Conservation (phyloP, 2,888 invertebrate species). For the Spilosoma lubricipeda region DNA sequence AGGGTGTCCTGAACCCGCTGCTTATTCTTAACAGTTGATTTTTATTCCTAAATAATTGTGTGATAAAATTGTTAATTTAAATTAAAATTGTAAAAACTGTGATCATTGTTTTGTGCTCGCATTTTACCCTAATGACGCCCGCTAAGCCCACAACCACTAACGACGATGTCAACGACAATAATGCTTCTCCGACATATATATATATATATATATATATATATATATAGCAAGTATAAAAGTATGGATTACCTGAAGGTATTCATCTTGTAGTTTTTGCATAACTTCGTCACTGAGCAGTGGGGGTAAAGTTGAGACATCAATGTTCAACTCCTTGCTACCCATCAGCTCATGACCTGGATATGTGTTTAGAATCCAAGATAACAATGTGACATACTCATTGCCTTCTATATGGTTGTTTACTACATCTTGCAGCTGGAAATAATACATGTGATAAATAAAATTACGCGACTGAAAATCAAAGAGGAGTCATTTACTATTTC, state of each 20-base stretch:
- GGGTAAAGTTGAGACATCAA: conserved; percentile 89
- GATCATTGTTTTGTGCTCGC: no score
- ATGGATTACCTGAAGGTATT: conserved; percentile 89
- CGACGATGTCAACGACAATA: no score
- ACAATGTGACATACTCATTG: conserved; percentile 97
- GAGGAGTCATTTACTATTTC: no score
- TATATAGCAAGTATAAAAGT: neutral
- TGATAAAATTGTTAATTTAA: no score
- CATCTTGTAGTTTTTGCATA: conserved; percentile 92
- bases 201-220: no score
- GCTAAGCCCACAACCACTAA: no score
- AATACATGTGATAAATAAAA: neutral
- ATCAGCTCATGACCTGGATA: conserved; percentile 96
- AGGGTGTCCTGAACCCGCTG: no score
- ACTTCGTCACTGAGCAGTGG: conserved; percentile 92
- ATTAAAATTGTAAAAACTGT: no score
- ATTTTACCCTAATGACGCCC: no score
- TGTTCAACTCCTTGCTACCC: conserved; percentile 94
- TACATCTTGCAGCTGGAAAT: conserved; percentile 92
- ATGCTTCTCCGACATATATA: no score
- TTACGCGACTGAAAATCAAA: neutral
- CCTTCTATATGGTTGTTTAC: conserved; percentile 96
- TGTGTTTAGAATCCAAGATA: conserved; percentile 97
- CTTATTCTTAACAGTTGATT: no score
- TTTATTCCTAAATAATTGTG: no score